phyloP scores from a whole-genome alignment of 2,888 invertebrate species.

The Drosophila borborema region DNA sequence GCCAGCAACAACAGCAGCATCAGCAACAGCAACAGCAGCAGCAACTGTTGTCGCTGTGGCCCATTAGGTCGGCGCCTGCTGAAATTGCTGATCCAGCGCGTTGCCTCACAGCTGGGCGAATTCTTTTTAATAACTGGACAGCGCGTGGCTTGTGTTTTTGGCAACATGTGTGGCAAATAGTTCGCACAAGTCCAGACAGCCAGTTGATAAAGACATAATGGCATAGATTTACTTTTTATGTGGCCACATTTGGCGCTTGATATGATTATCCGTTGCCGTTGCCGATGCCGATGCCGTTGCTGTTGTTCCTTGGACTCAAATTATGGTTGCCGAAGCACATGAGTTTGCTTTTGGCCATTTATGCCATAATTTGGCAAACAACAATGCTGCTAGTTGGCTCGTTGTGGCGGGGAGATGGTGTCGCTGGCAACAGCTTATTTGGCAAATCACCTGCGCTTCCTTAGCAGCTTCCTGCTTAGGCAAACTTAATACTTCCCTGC shows the following conservation, averaged over 20 bases:
- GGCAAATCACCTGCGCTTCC: conserved; percentile 82
- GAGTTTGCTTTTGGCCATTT: conserved; percentile 61
- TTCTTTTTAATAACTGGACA: conserved; percentile 77
- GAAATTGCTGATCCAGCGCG: conserved; percentile 63
- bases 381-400: conserved; percentile 23
- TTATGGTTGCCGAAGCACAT: conserved; percentile 34
- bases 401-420: no score
- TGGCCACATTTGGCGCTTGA: conserved; percentile 67
- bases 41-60: conserved; percentile 66
- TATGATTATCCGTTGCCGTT: conserved; percentile 58
- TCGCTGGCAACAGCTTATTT: conserved; percentile 57
- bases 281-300: conserved; percentile 10
- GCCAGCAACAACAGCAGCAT: conserved; percentile 21
- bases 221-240: conserved; percentile 74
- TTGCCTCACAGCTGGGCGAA: conserved; percentile 50
- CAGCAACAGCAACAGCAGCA: conserved; percentile 35
- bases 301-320: conserved; percentile 6
- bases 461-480: conserved; percentile 77
- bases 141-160: conserved; percentile 22
- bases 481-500: conserved; percentile 76
- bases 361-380: conserved; percentile 66
- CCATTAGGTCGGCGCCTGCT: conserved; percentile 63
- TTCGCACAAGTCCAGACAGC: conserved; percentile 55
- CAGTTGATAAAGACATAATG: conserved; percentile 82
- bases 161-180: conserved; percentile 79